Percentiles rank a stretch among this genome's conserved stretches.
Conservation (phyloP, 2,113 vertebrate species). For the Xiphophorus couchianus region DNA sequence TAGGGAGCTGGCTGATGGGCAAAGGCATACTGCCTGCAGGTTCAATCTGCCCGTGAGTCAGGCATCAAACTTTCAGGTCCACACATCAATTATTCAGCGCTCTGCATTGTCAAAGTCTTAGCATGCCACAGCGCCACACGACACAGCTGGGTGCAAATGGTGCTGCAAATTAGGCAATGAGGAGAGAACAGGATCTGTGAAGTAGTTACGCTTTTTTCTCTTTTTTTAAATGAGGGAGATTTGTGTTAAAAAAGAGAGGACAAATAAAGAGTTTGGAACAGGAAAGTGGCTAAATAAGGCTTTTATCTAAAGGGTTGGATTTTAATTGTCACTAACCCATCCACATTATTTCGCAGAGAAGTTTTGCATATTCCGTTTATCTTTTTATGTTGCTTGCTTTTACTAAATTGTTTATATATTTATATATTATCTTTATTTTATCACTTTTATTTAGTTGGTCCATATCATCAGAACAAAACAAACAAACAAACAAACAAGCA, state of each 20-base stretch:
- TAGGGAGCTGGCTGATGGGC: conserved; percentile 69
- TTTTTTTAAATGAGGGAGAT: conserved; percentile 10
- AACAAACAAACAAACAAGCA: neutral
- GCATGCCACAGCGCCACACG: conserved; percentile 72
- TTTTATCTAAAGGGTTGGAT: too few species aligned
- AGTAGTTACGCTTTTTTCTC: conserved; percentile 13
- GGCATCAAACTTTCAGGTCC: conserved; percentile 82
- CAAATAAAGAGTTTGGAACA: neutral
- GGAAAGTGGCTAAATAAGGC: neutral
- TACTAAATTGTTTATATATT: neutral
- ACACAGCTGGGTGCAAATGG: conserved; percentile 56
- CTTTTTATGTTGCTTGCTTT: neutral
- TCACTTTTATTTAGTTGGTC: neutral
- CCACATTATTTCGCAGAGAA: neutral
- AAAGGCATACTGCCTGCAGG: conserved; percentile 75
- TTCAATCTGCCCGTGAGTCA: conserved; percentile 81
- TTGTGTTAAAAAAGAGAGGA: conserved; percentile 4
- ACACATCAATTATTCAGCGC: conserved; percentile 80
- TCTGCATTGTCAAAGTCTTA: conserved; percentile 70
- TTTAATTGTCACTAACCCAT: neutral
- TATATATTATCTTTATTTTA: neutral
- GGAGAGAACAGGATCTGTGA: conserved; percentile 3
- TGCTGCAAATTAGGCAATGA: conserved; percentile 35
- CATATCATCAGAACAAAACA: neutral
- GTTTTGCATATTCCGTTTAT: neutral